phyloP scores from a whole-genome alignment of 2,797 vertebrate genomes.

The Silurus lanzhouensis region DNA sequence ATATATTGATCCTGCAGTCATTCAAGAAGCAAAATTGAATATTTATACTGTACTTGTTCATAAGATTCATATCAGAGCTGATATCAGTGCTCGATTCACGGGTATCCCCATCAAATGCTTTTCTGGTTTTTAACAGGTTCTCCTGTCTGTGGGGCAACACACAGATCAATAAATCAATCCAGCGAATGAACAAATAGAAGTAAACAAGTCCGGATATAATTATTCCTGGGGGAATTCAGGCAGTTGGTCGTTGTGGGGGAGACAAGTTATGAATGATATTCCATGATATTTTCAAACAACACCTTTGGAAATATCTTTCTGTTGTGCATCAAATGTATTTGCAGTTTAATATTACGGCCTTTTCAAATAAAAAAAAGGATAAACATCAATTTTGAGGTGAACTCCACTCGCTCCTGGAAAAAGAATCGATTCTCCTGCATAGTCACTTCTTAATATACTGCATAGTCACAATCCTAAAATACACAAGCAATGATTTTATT shows the following conservation, averaged over 20 bases:
- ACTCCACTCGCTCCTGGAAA: background rate
- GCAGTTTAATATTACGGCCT: background rate
- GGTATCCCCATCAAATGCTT: background rate
- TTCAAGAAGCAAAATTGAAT: background rate
- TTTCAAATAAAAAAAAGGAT: background rate
- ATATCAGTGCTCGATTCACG: background rate
- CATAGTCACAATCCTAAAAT: background rate
- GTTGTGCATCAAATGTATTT: background rate
- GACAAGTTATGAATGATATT: background rate
- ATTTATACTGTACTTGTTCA: background rate
- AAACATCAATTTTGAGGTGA: background rate
- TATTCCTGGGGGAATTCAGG: background rate
- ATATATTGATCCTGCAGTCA: conserved; percentile 5
- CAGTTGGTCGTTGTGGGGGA: background rate
- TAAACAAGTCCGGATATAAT: conserved; percentile 22
- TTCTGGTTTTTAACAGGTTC: background rate
- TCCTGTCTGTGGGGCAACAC: background rate
- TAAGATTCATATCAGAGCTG: background rate
- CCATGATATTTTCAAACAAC: background rate
- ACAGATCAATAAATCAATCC: conserved; percentile 34
- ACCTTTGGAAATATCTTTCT: background rate
- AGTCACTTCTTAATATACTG: background rate
- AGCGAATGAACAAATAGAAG: background rate
- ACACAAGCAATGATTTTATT: background rate
- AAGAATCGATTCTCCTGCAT: conserved; percentile 1